phyloP scores from a whole-genome alignment of 1,140 invertebrate genomes.

The Lutraria rhynchaena region DNA sequence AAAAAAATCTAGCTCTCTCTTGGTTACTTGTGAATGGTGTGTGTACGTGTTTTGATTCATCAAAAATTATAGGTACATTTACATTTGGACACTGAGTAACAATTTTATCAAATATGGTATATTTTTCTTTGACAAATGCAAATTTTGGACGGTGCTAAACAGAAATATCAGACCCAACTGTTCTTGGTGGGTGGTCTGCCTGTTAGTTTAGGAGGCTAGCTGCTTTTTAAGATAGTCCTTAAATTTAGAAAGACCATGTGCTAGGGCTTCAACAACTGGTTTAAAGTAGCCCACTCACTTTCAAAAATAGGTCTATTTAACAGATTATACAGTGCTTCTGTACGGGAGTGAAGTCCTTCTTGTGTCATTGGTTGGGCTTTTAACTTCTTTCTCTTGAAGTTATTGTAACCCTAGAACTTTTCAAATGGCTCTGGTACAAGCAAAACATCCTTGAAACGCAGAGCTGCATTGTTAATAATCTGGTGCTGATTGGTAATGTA shows the following conservation, averaged over 20 bases:
- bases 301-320: not conserved
- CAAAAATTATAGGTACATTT: constrained; percentile 23
- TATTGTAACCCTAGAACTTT: constrained; percentile 7
- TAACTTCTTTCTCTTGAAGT: constrained; percentile 21
- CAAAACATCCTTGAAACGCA: not conserved
- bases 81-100: not conserved
- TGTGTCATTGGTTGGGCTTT: constrained; percentile 6
- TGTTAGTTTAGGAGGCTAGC: not conserved
- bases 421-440: not conserved
- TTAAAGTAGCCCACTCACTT: not conserved
- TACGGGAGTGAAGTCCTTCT: not conserved
- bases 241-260: not conserved
- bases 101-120: constrained; percentile 1
- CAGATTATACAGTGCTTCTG: not conserved
- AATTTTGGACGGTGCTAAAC: not conserved
- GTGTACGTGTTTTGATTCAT: constrained; percentile 46
- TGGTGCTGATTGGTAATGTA: constrained; percentile 18
- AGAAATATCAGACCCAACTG: constrained; percentile 1
- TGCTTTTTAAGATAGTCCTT: not conserved
- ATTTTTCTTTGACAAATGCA: not conserved
- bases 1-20: constrained; percentile 38
- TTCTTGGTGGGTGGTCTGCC: constrained; percentile 6
- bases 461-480: not conserved
- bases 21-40: constrained; percentile 4
- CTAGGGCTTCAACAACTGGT: not conserved